Evolutionary conservation across 2,113 vertebrate species (phyloP).

Genomic region (Rousettus leschenaultii): DNA sequence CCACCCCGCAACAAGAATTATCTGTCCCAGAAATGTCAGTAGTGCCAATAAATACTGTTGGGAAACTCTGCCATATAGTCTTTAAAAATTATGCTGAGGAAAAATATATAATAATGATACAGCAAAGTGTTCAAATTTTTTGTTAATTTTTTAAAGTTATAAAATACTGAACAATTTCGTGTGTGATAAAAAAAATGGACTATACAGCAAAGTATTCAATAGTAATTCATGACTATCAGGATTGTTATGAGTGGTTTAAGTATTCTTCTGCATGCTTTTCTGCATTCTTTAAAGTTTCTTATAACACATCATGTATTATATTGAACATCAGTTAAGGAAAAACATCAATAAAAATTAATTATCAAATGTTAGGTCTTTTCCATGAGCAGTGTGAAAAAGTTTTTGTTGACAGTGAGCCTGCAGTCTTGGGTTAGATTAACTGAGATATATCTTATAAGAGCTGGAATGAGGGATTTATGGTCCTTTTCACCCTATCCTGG

Average conservation of each 20-base stretch:
- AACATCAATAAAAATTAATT: not conserved
- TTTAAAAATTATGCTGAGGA: not conserved
- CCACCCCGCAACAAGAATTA: not conserved
- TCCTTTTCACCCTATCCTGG: not conserved
- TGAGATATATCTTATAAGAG: not conserved
- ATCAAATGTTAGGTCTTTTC: constrained; percentile 14
- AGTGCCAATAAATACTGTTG: not conserved
- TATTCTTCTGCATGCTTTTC: not conserved
- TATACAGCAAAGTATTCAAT: not conserved
- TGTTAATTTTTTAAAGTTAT: not conserved
- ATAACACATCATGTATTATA: not conserved
- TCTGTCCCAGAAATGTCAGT: not conserved
- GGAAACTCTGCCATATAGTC: not conserved
- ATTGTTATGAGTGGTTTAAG: not conserved
- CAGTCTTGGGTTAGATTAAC: not conserved
- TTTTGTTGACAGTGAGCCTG: not conserved
- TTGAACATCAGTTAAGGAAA: constrained; percentile 35
- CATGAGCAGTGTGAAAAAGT: not conserved
- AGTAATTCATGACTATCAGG: not conserved
- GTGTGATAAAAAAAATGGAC: not conserved
- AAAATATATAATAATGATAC: not conserved
- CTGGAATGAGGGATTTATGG: not conserved
- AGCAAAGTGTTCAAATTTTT: not conserved
- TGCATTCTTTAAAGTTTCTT: constrained; percentile 11
- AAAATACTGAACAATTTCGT: not conserved